Conservation (phyloP, 1,140 invertebrate genomes). For the Schlechtendalia chinensis region DNA sequence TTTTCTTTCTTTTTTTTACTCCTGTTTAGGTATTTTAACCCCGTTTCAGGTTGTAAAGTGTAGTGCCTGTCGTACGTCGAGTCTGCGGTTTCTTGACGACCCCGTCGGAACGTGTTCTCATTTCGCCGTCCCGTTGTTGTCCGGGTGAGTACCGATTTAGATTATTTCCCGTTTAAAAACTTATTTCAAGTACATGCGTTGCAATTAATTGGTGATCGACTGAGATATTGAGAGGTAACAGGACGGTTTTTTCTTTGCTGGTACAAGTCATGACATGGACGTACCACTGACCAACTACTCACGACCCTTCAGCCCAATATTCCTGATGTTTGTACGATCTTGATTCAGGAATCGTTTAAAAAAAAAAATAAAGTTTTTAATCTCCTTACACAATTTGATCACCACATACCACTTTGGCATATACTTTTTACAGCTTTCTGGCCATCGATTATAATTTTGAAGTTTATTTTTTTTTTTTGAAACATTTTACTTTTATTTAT, state of each 20-base stretch:
- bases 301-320: background rate
- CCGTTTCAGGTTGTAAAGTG: no score
- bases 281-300: background rate
- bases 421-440: no score
- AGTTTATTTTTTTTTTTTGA: no score
- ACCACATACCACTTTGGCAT: background rate
- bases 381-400: no score
- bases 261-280: background rate
- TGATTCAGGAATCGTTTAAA: background rate
- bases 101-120: background rate
- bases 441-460: no score
- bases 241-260: background rate
- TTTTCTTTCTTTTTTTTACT: no score
- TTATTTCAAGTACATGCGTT: background rate
- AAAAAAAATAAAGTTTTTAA: no score
- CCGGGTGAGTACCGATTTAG: slow-evolving; percentile 11
- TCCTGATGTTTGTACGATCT: background rate
- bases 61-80: no score
- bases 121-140: background rate
- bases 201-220: slow-evolving; percentile 41
- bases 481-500: no score
- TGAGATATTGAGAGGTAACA: slow-evolving; percentile 1
- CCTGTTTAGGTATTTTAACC: no score
- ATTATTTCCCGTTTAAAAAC: background rate
- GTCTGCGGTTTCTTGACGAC: no score